Evolutionary conservation across 1,140 invertebrate genomes (phyloP), one percentile per base, ranked within the genome.

Genomic region (Drosophila pseudoananassae): DNA sequence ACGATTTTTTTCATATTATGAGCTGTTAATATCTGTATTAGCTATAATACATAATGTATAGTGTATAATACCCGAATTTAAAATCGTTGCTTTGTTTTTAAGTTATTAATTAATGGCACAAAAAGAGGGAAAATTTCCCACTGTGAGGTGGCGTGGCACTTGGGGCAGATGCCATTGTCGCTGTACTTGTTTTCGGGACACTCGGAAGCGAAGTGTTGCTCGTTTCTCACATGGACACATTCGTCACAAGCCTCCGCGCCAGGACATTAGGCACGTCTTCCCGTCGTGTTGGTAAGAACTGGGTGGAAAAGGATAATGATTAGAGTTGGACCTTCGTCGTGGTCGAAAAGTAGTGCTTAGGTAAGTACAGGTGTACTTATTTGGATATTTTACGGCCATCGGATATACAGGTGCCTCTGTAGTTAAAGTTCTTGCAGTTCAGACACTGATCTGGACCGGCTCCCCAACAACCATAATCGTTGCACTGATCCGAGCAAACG

Each of bases 381-480:
- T 92, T 91, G 29, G 84, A 79, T 4, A 90, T 78, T 55, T 85
- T 84, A 27, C 79, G 94, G 92, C 98, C 98, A 78, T 95, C 95
- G 75, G 95, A 94, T 1, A 98, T 92, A 88, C 98, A 99, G 14
- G 93, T 95, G 77, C 94, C 95, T 10, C 96, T 94, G 55, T 94
- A 94, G 70, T 94, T 94, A 91, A 95, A 98, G 80, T 97, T 96
- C 56, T 94, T 94, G 92, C 98, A 99, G 17, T 95, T 95, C 1
- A 99, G 93, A 92, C 98, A 99, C 85, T 98, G 96, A 72, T 96
- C 94, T 0, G 96, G 93, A 33, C 97, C 97, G n/a, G 95, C 93
- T 6, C 97, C 98, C 98, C 98, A 99, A 92, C 98, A 99, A 12
- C 98, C 98, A 75, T 98, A 96, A 0, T 92, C 88, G 3, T 96